phyloP scores from a whole-genome alignment of 2,113 vertebrate genomes.

The Poecile atricapillus region DNA sequence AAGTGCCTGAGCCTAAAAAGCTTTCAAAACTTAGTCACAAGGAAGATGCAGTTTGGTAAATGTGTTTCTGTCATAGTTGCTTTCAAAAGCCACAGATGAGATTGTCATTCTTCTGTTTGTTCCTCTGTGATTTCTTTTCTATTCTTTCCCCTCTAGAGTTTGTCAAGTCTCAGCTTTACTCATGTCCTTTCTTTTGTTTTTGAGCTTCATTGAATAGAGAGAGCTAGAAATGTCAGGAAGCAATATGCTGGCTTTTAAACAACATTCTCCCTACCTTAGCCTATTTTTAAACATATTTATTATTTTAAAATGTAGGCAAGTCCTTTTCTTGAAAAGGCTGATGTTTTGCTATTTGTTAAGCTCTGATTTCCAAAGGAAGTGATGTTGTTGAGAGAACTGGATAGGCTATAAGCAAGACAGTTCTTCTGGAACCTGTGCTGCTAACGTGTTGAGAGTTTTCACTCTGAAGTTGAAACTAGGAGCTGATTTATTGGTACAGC shows the following conservation, averaged over 20 bases:
- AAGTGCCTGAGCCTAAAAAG: not conserved
- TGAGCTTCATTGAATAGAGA: not conserved
- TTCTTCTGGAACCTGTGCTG: not conserved
- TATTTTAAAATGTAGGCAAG: not conserved
- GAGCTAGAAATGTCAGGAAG: slow-evolving; percentile 5
- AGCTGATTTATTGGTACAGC: not conserved
- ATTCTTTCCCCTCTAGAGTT: not conserved
- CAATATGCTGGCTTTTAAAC: not conserved
- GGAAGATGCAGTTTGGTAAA: not conserved
- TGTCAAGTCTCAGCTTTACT: not conserved
- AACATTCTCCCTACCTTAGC: not conserved
- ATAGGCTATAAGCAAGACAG: not conserved
- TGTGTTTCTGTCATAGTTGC: not conserved
- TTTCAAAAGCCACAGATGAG: not conserved
- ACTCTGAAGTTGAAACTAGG: not conserved
- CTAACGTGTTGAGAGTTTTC: not conserved
- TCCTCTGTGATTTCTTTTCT: not conserved
- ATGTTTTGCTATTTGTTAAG: not conserved
- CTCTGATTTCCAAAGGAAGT: not conserved
- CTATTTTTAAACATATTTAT: not conserved
- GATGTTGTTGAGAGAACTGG: not conserved
- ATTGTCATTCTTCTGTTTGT: not conserved
- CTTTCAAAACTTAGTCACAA: not conserved
- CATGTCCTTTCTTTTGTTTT: not conserved
- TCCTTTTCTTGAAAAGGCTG: not conserved